Conservation (phyloP, 2,113 vertebrate genomes). For the Leuciscus idus region DNA sequence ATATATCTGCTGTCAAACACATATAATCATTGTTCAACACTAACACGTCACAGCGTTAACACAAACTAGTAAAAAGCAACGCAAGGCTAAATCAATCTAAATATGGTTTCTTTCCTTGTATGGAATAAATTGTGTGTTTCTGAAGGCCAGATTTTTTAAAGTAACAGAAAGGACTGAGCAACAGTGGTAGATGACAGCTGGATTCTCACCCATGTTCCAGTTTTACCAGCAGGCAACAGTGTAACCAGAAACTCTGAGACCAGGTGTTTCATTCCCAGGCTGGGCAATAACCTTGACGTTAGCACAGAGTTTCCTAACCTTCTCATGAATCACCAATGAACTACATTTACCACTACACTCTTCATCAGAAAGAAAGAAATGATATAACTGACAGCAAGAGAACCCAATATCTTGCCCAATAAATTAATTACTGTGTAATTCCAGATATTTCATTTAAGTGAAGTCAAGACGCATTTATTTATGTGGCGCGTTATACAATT, state of each 20-base stretch:
- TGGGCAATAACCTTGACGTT: slow-evolving; percentile 61
- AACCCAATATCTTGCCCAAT: not conserved
- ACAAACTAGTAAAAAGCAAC: not conserved
- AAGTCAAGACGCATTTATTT: not conserved
- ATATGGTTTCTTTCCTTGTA: not conserved
- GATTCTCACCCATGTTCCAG: slow-evolving; percentile 22
- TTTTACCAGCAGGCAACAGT: not conserved
- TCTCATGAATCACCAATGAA: not conserved
- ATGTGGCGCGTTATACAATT: not conserved
- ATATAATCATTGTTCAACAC: not conserved
- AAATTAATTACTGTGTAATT: not conserved
- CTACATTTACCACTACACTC: not conserved
- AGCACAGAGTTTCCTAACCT: not conserved
- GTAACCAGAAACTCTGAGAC: slow-evolving; percentile 37
- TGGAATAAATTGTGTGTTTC: not conserved
- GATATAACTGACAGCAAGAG: not conserved
- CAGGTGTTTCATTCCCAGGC: slow-evolving; percentile 77
- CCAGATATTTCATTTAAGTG: not conserved
- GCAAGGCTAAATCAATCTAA: not conserved
- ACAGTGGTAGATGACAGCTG: slow-evolving; percentile 32
- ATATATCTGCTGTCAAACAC: not conserved
- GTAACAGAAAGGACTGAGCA: not conserved
- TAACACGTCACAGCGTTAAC: not conserved
- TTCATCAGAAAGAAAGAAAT: not conserved
- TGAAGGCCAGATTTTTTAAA: not conserved